Percentiles rank a stretch among this genome's conserved stretches.
phyloP scores from a whole-genome alignment of 2,888 invertebrate genomes.

The Campoplex nolae region DNA sequence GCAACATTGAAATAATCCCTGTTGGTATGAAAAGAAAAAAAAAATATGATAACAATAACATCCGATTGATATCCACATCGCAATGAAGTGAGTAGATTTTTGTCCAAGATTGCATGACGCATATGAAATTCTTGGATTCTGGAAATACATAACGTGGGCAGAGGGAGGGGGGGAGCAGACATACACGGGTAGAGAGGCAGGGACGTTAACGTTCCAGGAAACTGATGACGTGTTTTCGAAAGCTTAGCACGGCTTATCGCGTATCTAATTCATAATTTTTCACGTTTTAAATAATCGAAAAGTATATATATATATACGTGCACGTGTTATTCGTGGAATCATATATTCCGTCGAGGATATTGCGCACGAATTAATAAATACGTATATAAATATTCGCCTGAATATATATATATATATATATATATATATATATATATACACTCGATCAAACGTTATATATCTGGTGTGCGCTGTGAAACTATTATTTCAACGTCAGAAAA shows the following conservation, averaged over 20 bases:
- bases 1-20: background rate
- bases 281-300: slow-evolving; percentile 48
- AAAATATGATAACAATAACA: background rate
- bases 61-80: background rate
- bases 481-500: slow-evolving; percentile 52
- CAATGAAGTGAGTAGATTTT: slow-evolving; percentile 18
- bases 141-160: slow-evolving; percentile 9
- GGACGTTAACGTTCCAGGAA: slow-evolving; percentile 25
- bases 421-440: background rate
- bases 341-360: slow-evolving; percentile 31
- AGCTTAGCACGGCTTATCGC: slow-evolving; percentile 54
- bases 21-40: background rate
- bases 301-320: slow-evolving; percentile 24
- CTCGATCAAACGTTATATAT: background rate
- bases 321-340: slow-evolving; percentile 43
- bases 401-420: background rate
- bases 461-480: slow-evolving; percentile 19
- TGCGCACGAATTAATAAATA: background rate
- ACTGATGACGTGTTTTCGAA: slow-evolving; percentile 47
- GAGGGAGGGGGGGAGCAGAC: too few relatives aligned
- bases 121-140: slow-evolving; percentile 46
- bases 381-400: background rate
- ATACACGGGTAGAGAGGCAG: background rate
- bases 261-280: slow-evolving; percentile 62
- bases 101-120: slow-evolving; percentile 48